Base-by-base conservation (phyloP, 2,797 vertebrate genomes). In the Trichosurus vulpecula region DNA sequence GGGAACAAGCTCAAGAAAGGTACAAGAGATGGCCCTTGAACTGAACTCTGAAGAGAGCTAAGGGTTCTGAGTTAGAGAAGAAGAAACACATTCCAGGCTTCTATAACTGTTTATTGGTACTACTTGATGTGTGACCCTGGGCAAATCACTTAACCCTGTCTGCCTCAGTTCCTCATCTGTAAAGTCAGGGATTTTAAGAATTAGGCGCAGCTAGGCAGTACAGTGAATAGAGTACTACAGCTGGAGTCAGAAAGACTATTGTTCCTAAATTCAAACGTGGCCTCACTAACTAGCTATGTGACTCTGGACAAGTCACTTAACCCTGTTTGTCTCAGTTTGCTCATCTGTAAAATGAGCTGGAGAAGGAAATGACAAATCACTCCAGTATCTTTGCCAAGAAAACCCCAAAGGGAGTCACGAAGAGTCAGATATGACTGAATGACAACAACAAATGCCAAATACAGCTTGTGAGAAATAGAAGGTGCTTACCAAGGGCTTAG, bases 381-480 rank as follows among this genome's bases (percentile, higher is more conserved):
- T 74, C n/a, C n/a, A 74, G n/a, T 22, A 74, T 22, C n/a, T 74
- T 74, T 41, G n/a, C n/a, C n/a, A 41, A 74, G n/a, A 74, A 74
- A n/a, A 66, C 5, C 35, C 61, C 61, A n/a, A 57, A 25, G 19
- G 19, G n/a, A n/a, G n/a, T 74, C 66, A 74, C 2, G 16, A 74
- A 74, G n/a, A 74, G 16, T 41, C n/a, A 41, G 35, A n/a, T 5
- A n/a, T 58, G 35, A 19, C 61, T 74, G 19, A 74, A 74, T 6
- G 6, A n/a, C 61, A 74, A 41, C 16, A 22, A 41, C 6, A 41
- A 12, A 92, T 54, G 52, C 92, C 93, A 81, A 94, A 94, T 91
- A 95, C 61, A n/a, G 58, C 11, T 93, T 95, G 35, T 97, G 95
- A 96, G 93, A 95, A 96, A 95, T 91, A 91, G 93, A 97, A 53